phyloP scores from a whole-genome alignment of 2,888 invertebrate genomes.

The Parelbella ahira region DNA sequence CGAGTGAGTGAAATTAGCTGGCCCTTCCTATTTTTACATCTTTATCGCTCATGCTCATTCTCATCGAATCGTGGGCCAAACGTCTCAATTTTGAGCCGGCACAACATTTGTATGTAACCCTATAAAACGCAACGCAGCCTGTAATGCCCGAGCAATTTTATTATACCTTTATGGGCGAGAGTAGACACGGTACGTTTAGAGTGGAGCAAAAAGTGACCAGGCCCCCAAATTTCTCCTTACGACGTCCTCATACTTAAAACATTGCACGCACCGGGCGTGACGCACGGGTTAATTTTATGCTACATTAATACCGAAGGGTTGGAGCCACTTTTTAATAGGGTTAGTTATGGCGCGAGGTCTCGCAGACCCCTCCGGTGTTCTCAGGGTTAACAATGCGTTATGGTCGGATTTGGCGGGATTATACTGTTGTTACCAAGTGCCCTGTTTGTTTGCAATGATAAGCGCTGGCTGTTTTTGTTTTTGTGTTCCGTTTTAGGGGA shows the following conservation, averaged over 20 bases:
- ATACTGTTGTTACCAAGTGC: conserved; percentile 47
- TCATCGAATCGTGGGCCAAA: no score
- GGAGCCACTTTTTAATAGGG: conserved; percentile 72
- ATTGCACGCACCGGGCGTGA: conserved; percentile 61
- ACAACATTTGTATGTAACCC: no score
- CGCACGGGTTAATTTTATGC: conserved; percentile 77
- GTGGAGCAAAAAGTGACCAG: conserved; percentile 33
- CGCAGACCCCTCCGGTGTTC: conserved; percentile 49
- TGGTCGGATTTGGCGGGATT: conserved; percentile 54
- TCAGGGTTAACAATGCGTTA: conserved; percentile 65
- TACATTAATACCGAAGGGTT: conserved; percentile 72
- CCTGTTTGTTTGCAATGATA: conserved; percentile 29
- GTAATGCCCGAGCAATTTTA: conserved; percentile 7
- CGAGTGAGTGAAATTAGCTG: no score
- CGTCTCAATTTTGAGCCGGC: no score
- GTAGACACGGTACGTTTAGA: conserved; percentile 17
- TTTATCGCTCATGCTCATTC: no score
- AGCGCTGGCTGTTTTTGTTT: conserved; percentile 24
- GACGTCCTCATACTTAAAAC: conserved; percentile 51
- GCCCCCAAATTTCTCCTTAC: conserved; percentile 32
- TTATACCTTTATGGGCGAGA: conserved; percentile 14
- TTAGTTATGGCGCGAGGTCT: conserved; percentile 70
- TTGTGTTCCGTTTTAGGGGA: not conserved
- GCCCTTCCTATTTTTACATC: no score
- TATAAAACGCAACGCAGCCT: not conserved